Evolutionary conservation across 2,888 invertebrate genomes (phyloP).

Genomic region (Chymomyza procnemis): DNA sequence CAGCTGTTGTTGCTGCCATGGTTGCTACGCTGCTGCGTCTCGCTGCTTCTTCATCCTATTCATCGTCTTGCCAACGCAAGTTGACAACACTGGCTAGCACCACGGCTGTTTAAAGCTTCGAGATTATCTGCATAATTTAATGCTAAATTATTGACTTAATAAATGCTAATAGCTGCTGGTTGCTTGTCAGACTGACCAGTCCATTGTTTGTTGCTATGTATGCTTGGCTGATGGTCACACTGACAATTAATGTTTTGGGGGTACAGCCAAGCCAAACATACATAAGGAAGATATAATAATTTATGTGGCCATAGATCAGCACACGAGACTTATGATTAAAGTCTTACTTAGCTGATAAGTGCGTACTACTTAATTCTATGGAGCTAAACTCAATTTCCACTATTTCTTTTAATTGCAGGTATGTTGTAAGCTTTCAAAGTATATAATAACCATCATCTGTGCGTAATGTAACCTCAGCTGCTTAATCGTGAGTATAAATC

Average conservation of each 20-base stretch:
- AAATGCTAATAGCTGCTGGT: conserved; percentile 27
- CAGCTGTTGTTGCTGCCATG: not conserved
- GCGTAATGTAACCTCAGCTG: not conserved
- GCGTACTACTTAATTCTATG: no score
- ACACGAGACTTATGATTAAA: not conserved
- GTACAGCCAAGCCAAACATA: not conserved
- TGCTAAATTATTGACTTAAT: conserved; percentile 60
- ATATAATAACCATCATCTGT: not conserved
- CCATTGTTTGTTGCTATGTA: not conserved
- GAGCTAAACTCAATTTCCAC: conserved; percentile 12
- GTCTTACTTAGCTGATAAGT: no score
- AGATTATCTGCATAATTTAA: conserved; percentile 66
- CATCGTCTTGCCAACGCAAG: not conserved
- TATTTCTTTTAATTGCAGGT: conserved; percentile 36
- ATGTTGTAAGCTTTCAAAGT: conserved; percentile 11
- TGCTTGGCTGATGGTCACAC: not conserved
- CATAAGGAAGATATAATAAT: not conserved
- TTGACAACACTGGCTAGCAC: not conserved
- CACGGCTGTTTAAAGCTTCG: conserved; percentile 18
- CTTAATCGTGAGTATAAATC: conserved; percentile 4
- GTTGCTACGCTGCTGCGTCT: not conserved
- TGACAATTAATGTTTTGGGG: conserved; percentile 28
- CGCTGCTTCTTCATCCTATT: not conserved
- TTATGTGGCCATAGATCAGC: not conserved
- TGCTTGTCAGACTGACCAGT: not conserved